Evolutionary conservation across 2,888 invertebrate species (phyloP).

Genomic region (Drosophila birchii): DNA sequence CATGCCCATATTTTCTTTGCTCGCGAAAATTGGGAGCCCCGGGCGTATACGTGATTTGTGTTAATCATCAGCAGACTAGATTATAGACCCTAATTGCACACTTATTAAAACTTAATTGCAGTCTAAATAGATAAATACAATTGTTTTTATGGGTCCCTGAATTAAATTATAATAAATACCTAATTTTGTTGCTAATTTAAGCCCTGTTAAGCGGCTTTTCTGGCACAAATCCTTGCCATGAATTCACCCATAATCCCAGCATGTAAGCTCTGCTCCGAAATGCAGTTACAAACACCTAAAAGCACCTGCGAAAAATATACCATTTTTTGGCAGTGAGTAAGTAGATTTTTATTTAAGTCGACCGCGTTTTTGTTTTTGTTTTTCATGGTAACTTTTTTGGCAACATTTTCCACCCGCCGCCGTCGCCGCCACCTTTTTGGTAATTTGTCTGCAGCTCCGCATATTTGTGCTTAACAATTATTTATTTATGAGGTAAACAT

Average conservation of each 20-base stretch:
- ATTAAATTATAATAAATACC: constrained; percentile 15
- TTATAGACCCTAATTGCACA: constrained; percentile 7
- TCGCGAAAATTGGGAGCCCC: neutral
- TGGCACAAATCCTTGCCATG: neutral
- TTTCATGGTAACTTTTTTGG: constrained; percentile 4
- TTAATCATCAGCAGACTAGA: constrained; percentile 3
- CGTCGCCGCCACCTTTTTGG: constrained; percentile 46
- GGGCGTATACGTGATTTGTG: constrained; percentile 9
- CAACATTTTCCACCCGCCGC: constrained; percentile 1
- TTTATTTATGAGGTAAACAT: constrained; percentile 79
- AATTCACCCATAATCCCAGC: constrained; percentile 38
- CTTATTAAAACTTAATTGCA: constrained; percentile 23
- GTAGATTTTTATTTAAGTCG: constrained; percentile 51
- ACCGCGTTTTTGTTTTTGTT: neutral
- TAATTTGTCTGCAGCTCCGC: constrained; percentile 68
- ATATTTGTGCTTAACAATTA: constrained; percentile 76
- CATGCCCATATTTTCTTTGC: neutral
- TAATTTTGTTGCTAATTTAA: constrained; percentile 15
- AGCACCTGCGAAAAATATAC: neutral
- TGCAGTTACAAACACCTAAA: constrained; percentile 10
- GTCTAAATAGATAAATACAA: constrained; percentile 1
- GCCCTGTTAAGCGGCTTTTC: constrained; percentile 24
- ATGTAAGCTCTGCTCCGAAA: constrained; percentile 47
- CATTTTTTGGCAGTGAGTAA: constrained; percentile 29
- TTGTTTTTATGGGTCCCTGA: neutral